Evolutionary conservation across 2,113 vertebrate genomes (phyloP), one percentile per base, ranked within the genome.

Genomic region (Sebastes schlegelii): DNA sequence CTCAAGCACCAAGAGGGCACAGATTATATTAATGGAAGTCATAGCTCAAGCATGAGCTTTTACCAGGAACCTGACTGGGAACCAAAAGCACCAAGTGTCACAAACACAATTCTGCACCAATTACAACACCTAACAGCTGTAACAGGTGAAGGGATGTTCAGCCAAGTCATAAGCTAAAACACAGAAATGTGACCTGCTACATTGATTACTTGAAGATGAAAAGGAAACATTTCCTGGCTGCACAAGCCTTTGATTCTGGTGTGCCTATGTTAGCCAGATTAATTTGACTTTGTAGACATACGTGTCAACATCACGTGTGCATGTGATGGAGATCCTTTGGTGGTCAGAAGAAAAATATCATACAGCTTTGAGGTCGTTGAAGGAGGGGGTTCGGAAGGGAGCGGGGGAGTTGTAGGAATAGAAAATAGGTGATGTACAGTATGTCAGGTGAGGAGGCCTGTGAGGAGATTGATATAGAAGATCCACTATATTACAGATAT

Each of bases 191-290:
- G 21, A 42, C 13, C 52, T 8, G 51, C 34, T 80, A 19, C 52
- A 61, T 1, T 19, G 42, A 64, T 10, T 19, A 49, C 43, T 48
- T 65, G 21, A 63, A 62, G 66, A 65, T 81, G 34, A 21, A 51
- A 75, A 71, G 52, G 52, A 88, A 86, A 89, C 80, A 74, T 77
- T 77, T 91, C 60, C 74, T 60, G 61, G 64, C 42, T 71, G 82
- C 14, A 62, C 34, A 73, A 52, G 40, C 52, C 48, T 61, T 62
- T 23, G 0, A 74, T 42, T 76, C 42, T 84, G n/a, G 11, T 57
- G 55, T 52, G 23, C 7, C 46, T 60, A 6, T 10, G 48, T 70
- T 19, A 12, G 3, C 8, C 14, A 23, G 62, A 79, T 69, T 83
- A 3, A 69, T 17, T 2, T 60, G 43, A 52, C 62, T 85, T 70